phyloP scores from a whole-genome alignment of 1,140 invertebrate species.

The Drosophila baimaii region DNA sequence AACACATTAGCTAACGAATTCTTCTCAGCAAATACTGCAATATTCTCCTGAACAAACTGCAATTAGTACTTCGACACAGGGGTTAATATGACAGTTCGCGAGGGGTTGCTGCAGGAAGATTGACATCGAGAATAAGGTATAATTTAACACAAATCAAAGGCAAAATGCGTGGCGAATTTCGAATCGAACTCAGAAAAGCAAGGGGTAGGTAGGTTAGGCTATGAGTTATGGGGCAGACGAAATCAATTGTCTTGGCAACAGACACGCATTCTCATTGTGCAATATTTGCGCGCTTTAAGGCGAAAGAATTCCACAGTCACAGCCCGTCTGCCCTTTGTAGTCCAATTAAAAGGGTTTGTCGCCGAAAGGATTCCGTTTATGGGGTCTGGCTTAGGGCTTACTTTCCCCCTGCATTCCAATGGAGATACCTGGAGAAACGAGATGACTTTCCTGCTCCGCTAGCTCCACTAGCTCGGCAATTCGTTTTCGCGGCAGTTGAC shows the following conservation, averaged over 20 bases:
- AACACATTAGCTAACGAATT: constrained; percentile 49
- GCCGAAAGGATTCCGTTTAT: constrained; percentile 39
- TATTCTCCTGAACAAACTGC: constrained; percentile 59
- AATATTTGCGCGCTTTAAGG: constrained; percentile 47
- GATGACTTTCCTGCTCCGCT: constrained; percentile 70
- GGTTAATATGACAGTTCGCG: constrained; percentile 52
- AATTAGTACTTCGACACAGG: constrained; percentile 57
- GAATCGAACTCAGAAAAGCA: constrained; percentile 23
- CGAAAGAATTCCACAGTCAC: constrained; percentile 20
- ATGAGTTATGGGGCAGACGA: constrained; percentile 40
- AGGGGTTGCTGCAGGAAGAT: constrained; percentile 23
- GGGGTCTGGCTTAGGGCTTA: constrained; percentile 4
- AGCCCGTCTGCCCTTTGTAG: constrained; percentile 49
- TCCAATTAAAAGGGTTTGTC: constrained; percentile 69
- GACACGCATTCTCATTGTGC: constrained; percentile 54
- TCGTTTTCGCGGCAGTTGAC: constrained; percentile 75
- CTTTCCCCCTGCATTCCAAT: constrained; percentile 22
- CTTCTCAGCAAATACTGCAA: constrained; percentile 53
- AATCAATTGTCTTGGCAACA: constrained; percentile 77
- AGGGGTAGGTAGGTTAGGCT: constrained; percentile 2
- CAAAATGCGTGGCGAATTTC: constrained; percentile 53
- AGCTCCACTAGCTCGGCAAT: constrained; percentile 61
- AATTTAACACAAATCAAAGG: constrained; percentile 69
- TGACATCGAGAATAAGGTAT: constrained; percentile 29
- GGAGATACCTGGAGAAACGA: constrained; percentile 64